Evolutionary conservation across 2,888 invertebrate genomes (phyloP), one percentile per base, ranked within the genome.

Genomic region (Amiota minor): DNA sequence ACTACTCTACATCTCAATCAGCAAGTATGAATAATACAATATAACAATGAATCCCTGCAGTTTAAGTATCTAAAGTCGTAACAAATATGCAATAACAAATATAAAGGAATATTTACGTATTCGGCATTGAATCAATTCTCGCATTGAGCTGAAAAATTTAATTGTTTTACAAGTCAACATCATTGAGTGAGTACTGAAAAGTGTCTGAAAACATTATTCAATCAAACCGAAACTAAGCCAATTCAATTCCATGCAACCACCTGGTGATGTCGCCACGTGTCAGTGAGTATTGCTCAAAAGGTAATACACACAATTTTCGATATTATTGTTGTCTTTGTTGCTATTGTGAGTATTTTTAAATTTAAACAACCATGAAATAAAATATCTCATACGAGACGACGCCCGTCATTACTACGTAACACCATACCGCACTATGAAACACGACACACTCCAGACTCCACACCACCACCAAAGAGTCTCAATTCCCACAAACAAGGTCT

Each of bases 291-390:
- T 68, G 23, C 67, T 68, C 53, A 50, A 68, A 68, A 23, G 23
- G 11, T 20, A 68, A 68, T 53, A 68, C 67, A 53, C 23, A 11
- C 65, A 18, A 18, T 64, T 12, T 16, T 46, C 47, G 64, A 16
- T 11, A 47, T 62, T 35, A 65, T 46, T 16, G 45, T 65, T 46
- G 23, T 62, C 49, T 35, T 56, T 70, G n/a, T 69, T 70, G 59
- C 61, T 65, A 20, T 85, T 85, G 85, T 84, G 35, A 35, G 35
- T 83, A 84, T 85, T 83, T 85, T 81, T 85, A 85, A 83, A 83
- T 83, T 83, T 85, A 83, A 85, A 85, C 85, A 83, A 80, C 85
- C 85, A 85, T 85, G 85, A 83, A 83, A 85, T 83, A 84, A 82
- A 80, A 85, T 84, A 82, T 49, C 47, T 18, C 16, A 65, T 16